Base-by-base conservation (phyloP, 2,888 invertebrate species). In the Cryptosula pallasiana region DNA sequence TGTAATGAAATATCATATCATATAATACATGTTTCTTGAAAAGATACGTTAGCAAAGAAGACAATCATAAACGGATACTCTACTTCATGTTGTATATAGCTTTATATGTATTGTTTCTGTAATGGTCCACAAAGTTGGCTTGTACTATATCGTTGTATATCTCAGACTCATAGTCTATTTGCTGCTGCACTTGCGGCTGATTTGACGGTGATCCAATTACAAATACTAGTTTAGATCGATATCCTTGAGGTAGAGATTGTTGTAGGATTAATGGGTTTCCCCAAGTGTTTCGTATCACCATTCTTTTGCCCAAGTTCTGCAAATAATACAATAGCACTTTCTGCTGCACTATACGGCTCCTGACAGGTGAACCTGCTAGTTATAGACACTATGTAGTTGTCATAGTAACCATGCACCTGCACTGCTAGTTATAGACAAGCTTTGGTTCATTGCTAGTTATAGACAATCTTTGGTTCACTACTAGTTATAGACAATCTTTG, bases 41-140 rank as follows among this genome's bases (percentile, higher is more conserved):
- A n/a, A n/a, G n/a, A n/a, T 45, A 45, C 20, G 9, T 45, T 45
- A 20, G 45, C 45, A 9, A 45, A 13, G 9, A 45, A 9, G 20
- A 20, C 45, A 9, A 45, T 45, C 9, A 45, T 45, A 45, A 45
- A 9, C 20, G 45, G 20, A 45, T 13, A 13, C 9, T 16, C n/a
- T 57, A 57, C 57, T 57, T 57, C 57, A 57, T 57, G 23, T 57
- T 57, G 23, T 57, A 57, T 57, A 57, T 57, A 57, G 57, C 57
- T 57, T 57, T 57, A 23, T 57, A 57, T 57, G 57, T 57, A 23
- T 57, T 57, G n/a, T 57, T 57, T 23, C 25, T 57, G 23, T 57
- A 57, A 23, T 57, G 16, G 57, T 57, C 57, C n/a, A 57, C n/a
- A 57, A 57, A 57, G 57, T 57, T 57, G 16, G 25, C 57, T 57